phyloP scores from a whole-genome alignment of 2,113 vertebrate species.

The Sebastes schlegelii region DNA sequence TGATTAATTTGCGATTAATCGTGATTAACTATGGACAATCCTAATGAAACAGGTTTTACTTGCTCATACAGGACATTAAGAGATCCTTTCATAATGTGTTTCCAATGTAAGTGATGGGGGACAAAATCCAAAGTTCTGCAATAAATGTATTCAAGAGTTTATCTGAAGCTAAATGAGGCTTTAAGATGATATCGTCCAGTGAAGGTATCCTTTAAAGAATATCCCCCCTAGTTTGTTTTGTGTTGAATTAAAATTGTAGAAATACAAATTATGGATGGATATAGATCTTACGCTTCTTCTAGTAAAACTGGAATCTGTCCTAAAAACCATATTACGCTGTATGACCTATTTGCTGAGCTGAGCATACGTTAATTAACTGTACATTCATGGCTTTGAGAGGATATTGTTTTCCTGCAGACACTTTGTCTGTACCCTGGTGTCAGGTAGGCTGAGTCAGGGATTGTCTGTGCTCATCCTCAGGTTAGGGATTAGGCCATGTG shows the following conservation, averaged over 20 bases:
- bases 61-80: background rate
- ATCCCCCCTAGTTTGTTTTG: background rate
- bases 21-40: no score
- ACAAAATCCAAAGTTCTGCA: background rate
- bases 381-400: background rate
- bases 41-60: background rate
- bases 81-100: background rate
- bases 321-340: background rate
- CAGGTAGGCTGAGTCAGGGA: constrained; percentile 44
- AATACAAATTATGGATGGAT: background rate
- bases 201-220: background rate
- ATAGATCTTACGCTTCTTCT: background rate
- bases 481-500: constrained; percentile 65
- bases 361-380: background rate
- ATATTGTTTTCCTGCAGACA: no score
- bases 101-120: background rate
- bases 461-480: constrained; percentile 65
- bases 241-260: background rate
- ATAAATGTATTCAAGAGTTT: background rate
- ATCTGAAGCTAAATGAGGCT: no score
- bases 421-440: background rate
- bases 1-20: no score
- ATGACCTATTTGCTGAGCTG: background rate
- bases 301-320: background rate
- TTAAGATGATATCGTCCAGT: background rate